phyloP scores from a whole-genome alignment of 2,113 vertebrate species.

The Naja naja region DNA sequence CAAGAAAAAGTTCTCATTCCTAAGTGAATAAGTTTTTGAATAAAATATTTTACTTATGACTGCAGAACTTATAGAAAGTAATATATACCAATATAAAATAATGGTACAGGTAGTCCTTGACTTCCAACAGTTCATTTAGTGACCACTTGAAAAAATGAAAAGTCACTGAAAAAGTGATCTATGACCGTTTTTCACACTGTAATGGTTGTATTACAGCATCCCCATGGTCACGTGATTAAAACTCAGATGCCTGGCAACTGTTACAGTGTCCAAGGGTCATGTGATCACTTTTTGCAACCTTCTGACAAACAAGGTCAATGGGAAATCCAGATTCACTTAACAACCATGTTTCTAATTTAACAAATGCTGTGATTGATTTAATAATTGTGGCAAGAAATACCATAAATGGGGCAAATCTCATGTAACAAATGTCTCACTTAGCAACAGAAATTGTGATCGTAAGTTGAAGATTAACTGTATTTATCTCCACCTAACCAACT shows the following conservation, averaged over 20 bases:
- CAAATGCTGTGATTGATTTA: neutral
- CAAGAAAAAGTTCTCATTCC: neutral
- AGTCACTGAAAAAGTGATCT: neutral
- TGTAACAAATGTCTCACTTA: neutral
- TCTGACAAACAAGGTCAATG: neutral
- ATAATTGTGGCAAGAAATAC: neutral
- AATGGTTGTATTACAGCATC: neutral
- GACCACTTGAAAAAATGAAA: neutral
- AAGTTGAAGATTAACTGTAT: neutral
- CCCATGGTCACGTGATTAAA: neutral
- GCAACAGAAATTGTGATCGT: neutral
- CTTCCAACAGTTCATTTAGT: neutral
- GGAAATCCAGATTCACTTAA: neutral
- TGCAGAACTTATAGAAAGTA: neutral
- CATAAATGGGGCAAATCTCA: neutral
- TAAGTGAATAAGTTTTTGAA: neutral
- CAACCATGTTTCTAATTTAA: neutral
- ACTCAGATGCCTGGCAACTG: neutral
- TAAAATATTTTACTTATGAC: neutral
- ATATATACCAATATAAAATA: neutral
- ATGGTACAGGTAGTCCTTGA: neutral
- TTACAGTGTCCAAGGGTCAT: neutral
- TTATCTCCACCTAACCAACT: neutral
- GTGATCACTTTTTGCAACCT: neutral
- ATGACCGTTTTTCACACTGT: neutral